phyloP scores from a whole-genome alignment of 2,113 vertebrate genomes.

The Oceanodroma tethys region DNA sequence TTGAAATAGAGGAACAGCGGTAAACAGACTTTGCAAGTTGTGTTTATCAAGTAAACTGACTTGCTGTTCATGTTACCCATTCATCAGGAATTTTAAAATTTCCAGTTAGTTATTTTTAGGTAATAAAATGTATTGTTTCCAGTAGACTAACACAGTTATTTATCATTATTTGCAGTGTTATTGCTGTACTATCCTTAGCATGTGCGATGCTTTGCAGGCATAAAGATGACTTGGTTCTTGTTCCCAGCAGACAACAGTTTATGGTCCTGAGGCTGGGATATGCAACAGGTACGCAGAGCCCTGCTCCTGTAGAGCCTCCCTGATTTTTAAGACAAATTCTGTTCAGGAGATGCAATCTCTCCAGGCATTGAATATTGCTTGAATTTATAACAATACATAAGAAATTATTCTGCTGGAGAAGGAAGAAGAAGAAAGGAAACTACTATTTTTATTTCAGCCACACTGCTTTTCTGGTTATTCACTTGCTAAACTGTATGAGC shows the following conservation, averaged over 20 bases:
- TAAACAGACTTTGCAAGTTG: neutral
- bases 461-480: neutral
- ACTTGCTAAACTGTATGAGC: neutral
- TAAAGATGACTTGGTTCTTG: neutral
- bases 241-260: neutral
- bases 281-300: fast-evolving
- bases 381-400: neutral
- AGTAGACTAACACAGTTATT: neutral
- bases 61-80: neutral
- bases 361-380: neutral
- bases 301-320: neutral
- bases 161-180: neutral
- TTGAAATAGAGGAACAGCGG: neutral
- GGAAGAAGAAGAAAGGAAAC: neutral
- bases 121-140: neutral
- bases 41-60: neutral
- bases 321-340: neutral
- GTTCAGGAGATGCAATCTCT: neutral
- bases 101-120: neutral
- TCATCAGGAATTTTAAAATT: neutral
- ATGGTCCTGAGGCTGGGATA: neutral
- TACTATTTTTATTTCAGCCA: neutral
- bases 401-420: neutral
- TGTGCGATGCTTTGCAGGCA: neutral
- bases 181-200: neutral